Percentiles rank a stretch among this genome's conserved stretches.
Conservation (phyloP, 2,797 vertebrate species). For the Spinibarbus caldwelli region DNA sequence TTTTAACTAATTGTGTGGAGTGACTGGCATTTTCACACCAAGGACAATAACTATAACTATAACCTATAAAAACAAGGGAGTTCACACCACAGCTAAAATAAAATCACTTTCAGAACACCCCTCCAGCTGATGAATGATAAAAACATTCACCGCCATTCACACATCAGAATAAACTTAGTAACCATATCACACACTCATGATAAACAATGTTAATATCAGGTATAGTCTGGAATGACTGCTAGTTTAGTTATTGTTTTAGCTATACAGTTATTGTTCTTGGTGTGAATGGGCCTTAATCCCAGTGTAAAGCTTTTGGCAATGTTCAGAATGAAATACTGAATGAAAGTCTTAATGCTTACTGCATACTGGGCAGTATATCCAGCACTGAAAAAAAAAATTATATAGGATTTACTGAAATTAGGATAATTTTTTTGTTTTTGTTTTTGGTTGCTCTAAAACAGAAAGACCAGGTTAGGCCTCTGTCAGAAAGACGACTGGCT, state of each 20-base stretch:
- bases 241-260: neutral
- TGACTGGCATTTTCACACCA: neutral
- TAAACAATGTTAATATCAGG: neutral
- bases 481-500: neutral
- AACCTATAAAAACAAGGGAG: neutral
- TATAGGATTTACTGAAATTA: neutral
- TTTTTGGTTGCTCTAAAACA: neutral
- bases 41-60: neutral
- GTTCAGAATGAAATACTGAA: neutral
- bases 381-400: no score
- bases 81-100: neutral
- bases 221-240: neutral
- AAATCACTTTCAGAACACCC: neutral
- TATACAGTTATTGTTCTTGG: neutral
- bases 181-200: neutral
- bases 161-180: neutral
- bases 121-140: neutral
- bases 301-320: neutral
- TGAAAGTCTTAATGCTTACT: neutral
- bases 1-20: constrained; percentile 1
- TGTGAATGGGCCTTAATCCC: neutral
- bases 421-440: no score
- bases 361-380: neutral
- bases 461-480: neutral
- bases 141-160: neutral